A percentile compares a stretch with the other conserved stretches of the same genome.
These are phyloP conservation scores for Cephus nigrinus DNA, from an alignment of 2,888 invertebrate species.

Conservation along the genomic window DNA sequence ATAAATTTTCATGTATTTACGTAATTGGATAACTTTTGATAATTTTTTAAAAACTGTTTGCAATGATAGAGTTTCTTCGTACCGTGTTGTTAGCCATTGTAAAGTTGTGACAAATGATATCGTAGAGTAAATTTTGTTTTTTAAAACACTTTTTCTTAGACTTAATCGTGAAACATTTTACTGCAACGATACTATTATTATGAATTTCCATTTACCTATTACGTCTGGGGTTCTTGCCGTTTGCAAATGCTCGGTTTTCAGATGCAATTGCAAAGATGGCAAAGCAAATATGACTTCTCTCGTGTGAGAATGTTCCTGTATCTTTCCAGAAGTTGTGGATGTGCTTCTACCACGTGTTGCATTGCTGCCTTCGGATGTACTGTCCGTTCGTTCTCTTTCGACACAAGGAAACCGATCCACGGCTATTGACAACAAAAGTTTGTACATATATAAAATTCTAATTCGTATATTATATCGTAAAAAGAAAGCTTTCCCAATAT, in stretches of 20 bases:
- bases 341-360: conserved; percentile 68
- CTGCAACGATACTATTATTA: neutral
- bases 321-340: conserved; percentile 69
- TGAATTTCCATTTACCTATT: conserved; percentile 67
- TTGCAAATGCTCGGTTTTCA: conserved; percentile 93
- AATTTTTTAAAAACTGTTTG: neutral
- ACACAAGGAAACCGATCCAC: conserved; percentile 92
- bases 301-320: conserved; percentile 84
- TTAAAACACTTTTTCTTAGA: neutral
- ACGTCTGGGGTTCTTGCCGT: conserved; percentile 77
- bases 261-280: conserved; percentile 90
- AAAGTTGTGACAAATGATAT: neutral
- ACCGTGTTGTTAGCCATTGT: neutral
- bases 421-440: conserved; percentile 67
- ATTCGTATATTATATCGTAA: neutral
- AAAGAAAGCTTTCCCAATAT: neutral
- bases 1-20: neutral
- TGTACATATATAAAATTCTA: no score
- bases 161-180: neutral
- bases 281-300: conserved; percentile 97
- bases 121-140: neutral
- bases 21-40: neutral
- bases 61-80: neutral
- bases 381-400: conserved; percentile 78
- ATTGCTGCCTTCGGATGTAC: conserved; percentile 67